Evolutionary conservation across 2,113 vertebrate species (phyloP).

Genomic region (Stomatorhinus ivindoensis): DNA sequence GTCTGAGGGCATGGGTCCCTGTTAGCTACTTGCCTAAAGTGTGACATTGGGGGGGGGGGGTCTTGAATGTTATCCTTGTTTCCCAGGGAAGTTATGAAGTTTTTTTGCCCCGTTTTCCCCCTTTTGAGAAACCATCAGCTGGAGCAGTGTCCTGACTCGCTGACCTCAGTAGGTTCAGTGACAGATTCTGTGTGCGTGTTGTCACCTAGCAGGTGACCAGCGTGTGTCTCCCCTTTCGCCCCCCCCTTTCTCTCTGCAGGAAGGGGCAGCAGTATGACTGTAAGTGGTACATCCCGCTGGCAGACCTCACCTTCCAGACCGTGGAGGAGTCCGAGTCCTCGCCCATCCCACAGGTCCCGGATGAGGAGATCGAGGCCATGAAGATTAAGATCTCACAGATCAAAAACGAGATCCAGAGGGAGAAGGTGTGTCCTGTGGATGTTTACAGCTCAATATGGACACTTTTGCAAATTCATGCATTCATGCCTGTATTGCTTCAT

Average conservation of each 20-base stretch:
- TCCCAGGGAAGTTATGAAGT: neutral
- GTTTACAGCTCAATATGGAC: neutral
- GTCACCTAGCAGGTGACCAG: neutral
- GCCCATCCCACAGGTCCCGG: slow-evolving; percentile 77
- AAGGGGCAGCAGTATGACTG: slow-evolving; percentile 93
- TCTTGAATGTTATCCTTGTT: neutral
- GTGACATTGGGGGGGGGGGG: neutral
- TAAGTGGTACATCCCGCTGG: slow-evolving; percentile 90
- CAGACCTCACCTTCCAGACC: slow-evolving; percentile 84
- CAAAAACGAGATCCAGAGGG: slow-evolving; percentile 86
- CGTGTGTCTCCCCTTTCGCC: neutral
- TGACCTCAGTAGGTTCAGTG: neutral
- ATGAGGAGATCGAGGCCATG: slow-evolving; percentile 87
- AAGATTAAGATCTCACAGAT: slow-evolving; percentile 93
- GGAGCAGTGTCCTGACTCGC: neutral
- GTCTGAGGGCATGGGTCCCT: neutral
- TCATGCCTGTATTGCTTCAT: neutral
- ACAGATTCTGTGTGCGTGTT: neutral
- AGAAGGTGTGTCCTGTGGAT: slow-evolving; percentile 64
- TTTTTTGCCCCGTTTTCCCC: neutral
- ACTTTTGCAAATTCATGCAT: neutral
- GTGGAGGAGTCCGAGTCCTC: slow-evolving; percentile 78
- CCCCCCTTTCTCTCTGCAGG: slow-evolving; percentile 44
- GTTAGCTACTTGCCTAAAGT: neutral
- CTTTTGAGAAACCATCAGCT: neutral